Percentiles rank a stretch among this genome's conserved stretches.
These are phyloP conservation scores for Tetraneura akinire DNA, from an alignment of 1,140 invertebrate species.

Conservation along the genomic window DNA sequence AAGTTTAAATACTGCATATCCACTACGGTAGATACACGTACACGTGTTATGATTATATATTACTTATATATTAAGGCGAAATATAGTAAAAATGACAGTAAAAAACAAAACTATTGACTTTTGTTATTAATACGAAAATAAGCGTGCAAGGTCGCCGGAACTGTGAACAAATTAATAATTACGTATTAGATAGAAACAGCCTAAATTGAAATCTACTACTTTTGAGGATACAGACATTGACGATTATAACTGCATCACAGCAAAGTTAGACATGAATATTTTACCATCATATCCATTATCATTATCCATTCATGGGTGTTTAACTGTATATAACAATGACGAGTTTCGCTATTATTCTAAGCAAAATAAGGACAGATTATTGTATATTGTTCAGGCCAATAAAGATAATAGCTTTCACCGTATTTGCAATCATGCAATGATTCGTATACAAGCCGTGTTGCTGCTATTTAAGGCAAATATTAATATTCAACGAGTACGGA, in stretches of 20 bases:
- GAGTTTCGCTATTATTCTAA: slow-evolving; percentile 32
- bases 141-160: slow-evolving; percentile 29
- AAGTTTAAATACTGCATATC: not conserved
- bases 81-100: not conserved
- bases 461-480: slow-evolving; percentile 25
- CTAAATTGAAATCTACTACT: slow-evolving; percentile 19
- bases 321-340: slow-evolving; percentile 26
- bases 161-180: slow-evolving; percentile 25
- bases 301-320: slow-evolving; percentile 33
- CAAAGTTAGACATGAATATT: slow-evolving; percentile 30
- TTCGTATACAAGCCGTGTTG: not conserved
- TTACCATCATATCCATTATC: not conserved
- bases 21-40: not conserved
- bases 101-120: slow-evolving; percentile 1
- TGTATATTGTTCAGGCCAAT: slow-evolving; percentile 39
- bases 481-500: slow-evolving; percentile 10
- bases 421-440: not conserved
- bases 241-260: slow-evolving; percentile 4
- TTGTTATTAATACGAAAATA: slow-evolving; percentile 17
- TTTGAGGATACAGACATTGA: not conserved
- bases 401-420: slow-evolving; percentile 45
- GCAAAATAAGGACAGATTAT: slow-evolving; percentile 44
- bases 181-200: slow-evolving; percentile 22
- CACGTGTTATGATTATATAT: not conserved
- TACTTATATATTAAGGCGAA: not conserved